A percentile compares a stretch with the other conserved stretches of the same genome.
Evolutionary conservation across 1,140 invertebrate species (phyloP).

Genomic region (Mamestra configurata): DNA sequence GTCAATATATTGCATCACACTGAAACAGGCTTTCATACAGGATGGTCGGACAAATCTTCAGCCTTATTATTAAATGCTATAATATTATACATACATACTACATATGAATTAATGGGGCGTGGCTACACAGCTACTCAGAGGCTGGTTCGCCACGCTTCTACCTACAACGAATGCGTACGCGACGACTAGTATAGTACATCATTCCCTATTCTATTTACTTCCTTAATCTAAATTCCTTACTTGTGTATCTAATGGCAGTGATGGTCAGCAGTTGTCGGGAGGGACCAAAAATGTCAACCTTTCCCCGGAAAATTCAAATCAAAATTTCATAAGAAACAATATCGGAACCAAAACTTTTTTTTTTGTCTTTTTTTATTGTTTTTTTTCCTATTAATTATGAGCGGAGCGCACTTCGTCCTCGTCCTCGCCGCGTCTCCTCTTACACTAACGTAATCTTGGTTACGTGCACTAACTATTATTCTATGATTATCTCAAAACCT

Average conservation of each 20-base stretch:
- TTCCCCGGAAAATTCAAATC: conserved; percentile 71
- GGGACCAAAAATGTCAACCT: conserved; percentile 76
- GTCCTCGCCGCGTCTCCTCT: neutral
- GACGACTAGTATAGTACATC: conserved; percentile 49
- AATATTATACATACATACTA: neutral
- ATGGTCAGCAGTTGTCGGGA: conserved; percentile 81
- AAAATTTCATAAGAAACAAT: conserved; percentile 55
- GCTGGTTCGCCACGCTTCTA: conserved; percentile 1
- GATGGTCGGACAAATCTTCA: conserved; percentile 38
- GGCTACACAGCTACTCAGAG: neutral
- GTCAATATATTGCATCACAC: conserved; percentile 54
- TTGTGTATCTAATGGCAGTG: conserved; percentile 82
- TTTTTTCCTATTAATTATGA: neutral
- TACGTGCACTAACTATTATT: conserved; percentile 26
- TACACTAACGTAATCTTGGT: conserved; percentile 26
- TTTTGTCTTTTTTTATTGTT: conserved; percentile 6
- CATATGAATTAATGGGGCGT: neutral
- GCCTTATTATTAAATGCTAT: conserved; percentile 25
- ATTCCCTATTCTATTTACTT: conserved; percentile 69
- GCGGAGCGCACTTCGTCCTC: neutral
- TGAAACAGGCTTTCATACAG: conserved; percentile 64
- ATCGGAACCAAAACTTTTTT: conserved; percentile 29
- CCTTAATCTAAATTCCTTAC: conserved; percentile 76
- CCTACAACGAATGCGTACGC: conserved; percentile 15
- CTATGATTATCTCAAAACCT: conserved; percentile 33